Evolutionary conservation across 2,113 vertebrate species (phyloP).

Genomic region (Daphoenositta chrysoptera): DNA sequence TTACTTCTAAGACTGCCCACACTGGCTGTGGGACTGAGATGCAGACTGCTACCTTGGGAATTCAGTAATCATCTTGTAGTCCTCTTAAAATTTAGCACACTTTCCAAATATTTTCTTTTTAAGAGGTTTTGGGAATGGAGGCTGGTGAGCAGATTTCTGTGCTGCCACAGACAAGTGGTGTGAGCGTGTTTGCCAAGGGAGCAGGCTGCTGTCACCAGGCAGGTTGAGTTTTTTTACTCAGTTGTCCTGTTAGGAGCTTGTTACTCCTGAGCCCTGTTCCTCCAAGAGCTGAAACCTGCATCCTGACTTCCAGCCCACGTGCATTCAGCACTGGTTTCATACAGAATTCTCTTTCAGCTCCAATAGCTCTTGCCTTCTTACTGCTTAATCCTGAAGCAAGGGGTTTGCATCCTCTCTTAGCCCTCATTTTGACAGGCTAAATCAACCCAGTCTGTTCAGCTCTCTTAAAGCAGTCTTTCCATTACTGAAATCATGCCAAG

Average conservation of each 20-base stretch:
- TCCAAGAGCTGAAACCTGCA: background rate
- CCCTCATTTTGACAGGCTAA: background rate
- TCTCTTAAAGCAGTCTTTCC: background rate
- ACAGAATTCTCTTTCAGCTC: background rate
- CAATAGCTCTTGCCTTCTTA: background rate
- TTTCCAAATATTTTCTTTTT: background rate
- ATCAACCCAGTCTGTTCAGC: background rate
- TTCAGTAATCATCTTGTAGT: background rate
- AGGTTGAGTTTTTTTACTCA: background rate
- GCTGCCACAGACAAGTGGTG: background rate
- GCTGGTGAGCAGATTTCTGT: background rate
- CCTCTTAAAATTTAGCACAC: background rate
- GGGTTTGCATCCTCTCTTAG: background rate
- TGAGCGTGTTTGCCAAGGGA: background rate
- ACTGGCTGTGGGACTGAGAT: background rate
- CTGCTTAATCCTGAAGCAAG: background rate
- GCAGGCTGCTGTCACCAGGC: fast-evolving
- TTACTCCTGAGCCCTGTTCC: background rate
- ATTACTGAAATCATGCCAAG: background rate
- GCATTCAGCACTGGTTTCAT: fast-evolving
- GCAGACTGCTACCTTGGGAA: background rate
- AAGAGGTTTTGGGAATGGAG: background rate
- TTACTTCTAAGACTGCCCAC: background rate
- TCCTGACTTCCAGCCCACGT: background rate
- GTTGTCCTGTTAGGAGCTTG: background rate